These are phyloP conservation scores for Drosophila murphyi DNA, from an alignment of 1,140 invertebrate species.

Conservation along the genomic window DNA sequence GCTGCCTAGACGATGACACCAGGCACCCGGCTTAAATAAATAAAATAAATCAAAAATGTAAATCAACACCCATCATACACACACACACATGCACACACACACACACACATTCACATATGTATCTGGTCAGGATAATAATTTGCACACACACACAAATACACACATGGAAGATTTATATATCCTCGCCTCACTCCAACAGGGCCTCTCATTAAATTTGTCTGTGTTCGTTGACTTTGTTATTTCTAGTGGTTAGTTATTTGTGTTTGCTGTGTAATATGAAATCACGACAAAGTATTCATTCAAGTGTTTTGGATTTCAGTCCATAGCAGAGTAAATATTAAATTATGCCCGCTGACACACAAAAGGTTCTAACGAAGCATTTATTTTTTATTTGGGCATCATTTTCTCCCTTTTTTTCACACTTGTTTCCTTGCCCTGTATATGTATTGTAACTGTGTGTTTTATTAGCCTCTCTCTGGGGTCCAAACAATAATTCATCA, in stretches of 20 bases:
- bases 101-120: conserved; percentile 17
- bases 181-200: conserved; percentile 12
- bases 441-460: background rate
- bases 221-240: conserved; percentile 56
- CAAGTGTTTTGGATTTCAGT: conserved; percentile 65
- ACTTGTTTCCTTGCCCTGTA: background rate
- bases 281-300: conserved; percentile 72
- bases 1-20: conserved; percentile 61
- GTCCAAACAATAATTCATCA: conserved; percentile 46
- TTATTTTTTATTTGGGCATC: conserved; percentile 59
- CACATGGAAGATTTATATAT: conserved; percentile 6
- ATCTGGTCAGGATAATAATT: conserved; percentile 60
- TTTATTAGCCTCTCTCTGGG: conserved; percentile 20
- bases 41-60: conserved; percentile 83
- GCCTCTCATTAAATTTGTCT: conserved; percentile 71
- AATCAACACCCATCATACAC: conserved; percentile 64
- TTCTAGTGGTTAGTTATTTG: conserved; percentile 68
- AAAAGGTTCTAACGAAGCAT: conserved; percentile 77
- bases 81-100: conserved; percentile 13
- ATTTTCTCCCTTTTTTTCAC: background rate
- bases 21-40: conserved; percentile 74
- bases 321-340: conserved; percentile 61
- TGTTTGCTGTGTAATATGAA: conserved; percentile 58
- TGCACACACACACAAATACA: conserved; percentile 35
- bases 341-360: conserved; percentile 65